Percentiles rank a stretch among this genome's conserved stretches.
Evolutionary conservation across 2,113 vertebrate species (phyloP).

Genomic region (Saguinus midas): DNA sequence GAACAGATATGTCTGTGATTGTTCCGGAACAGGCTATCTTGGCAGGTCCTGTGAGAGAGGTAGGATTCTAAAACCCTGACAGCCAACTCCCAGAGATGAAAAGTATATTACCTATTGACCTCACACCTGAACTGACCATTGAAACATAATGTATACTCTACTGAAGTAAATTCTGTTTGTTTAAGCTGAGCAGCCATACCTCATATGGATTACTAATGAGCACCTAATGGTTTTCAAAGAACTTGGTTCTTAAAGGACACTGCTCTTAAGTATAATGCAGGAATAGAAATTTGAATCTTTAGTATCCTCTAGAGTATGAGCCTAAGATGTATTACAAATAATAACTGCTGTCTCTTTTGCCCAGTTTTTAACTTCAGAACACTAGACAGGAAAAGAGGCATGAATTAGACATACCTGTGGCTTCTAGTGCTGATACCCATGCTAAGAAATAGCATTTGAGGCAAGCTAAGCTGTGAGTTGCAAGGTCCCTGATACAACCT

Average conservation of each 20-base stretch:
- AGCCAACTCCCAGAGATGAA: background rate
- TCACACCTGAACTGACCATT: background rate
- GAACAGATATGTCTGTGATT: constrained; percentile 99
- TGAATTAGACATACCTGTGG: background rate
- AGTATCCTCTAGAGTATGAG: background rate
- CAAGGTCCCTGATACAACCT: background rate
- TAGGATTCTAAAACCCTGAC: constrained; percentile 76
- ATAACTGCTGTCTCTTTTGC: background rate
- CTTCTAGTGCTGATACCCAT: background rate
- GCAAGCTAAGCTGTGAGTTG: background rate
- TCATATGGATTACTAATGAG: background rate
- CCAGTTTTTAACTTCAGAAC: background rate
- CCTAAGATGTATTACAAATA: background rate
- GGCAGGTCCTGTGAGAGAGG: constrained; percentile 98
- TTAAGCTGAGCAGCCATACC: background rate
- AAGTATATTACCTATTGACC: background rate
- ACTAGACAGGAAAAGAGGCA: background rate
- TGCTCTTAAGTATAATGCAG: background rate
- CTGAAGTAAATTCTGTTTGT: background rate
- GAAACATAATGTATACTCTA: background rate
- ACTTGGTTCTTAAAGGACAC: background rate
- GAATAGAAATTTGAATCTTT: background rate
- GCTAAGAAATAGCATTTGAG: background rate
- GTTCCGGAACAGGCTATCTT: constrained; percentile 95
- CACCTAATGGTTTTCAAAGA: background rate